Conservation (phyloP, 2,113 vertebrate species). For the Oreochromis aureus region DNA sequence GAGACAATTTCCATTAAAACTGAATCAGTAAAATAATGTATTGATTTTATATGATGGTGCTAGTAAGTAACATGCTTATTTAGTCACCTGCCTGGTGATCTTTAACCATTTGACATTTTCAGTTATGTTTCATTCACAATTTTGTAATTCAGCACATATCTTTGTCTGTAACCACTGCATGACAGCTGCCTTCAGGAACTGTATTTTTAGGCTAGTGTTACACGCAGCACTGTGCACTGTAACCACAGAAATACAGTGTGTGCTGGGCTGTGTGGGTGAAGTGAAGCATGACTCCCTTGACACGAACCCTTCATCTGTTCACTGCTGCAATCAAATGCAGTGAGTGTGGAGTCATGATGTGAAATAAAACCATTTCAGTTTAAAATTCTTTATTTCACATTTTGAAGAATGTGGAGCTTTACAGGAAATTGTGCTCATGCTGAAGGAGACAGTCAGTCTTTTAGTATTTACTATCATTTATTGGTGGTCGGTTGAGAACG, state of each 20-base stretch:
- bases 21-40: background rate
- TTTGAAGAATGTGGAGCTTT: background rate
- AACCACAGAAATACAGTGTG: background rate
- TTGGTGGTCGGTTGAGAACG: background rate
- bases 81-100: background rate
- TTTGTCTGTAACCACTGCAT: background rate
- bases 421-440: background rate
- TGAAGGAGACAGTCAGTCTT: background rate
- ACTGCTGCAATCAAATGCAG: background rate
- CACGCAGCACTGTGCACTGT: background rate
- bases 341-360: background rate
- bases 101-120: background rate
- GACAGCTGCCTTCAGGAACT: background rate
- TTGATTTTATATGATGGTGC: background rate
- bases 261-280: background rate
- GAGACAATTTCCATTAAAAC: background rate
- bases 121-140: background rate
- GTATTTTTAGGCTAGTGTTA: background rate
- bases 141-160: background rate
- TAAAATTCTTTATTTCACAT: background rate
- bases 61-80: background rate
- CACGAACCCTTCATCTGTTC: background rate
- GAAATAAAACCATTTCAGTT: background rate
- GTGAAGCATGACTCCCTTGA: background rate
- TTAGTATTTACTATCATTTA: background rate